These are phyloP conservation scores for Maylandia zebra DNA, from an alignment of 2,113 vertebrate genomes.

Conservation along the genomic window DNA sequence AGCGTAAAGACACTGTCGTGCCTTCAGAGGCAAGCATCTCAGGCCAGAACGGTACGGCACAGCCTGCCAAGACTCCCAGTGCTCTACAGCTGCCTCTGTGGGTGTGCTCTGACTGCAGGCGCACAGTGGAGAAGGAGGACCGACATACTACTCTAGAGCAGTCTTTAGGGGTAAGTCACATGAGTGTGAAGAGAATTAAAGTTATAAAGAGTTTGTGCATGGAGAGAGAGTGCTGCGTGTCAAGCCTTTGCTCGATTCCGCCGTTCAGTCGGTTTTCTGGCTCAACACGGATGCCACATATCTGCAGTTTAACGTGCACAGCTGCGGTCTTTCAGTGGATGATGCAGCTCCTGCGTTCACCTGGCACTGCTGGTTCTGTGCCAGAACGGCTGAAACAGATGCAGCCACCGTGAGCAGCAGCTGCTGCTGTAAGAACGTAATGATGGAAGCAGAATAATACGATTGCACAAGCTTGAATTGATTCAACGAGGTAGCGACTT, in stretches of 20 bases:
- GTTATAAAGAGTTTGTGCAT: not conserved
- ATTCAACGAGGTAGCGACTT: not conserved
- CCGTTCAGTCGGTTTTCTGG: not conserved
- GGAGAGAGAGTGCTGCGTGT: not conserved
- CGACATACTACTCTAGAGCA: conserved; percentile 79
- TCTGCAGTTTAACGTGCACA: not conserved
- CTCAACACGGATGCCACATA: not conserved
- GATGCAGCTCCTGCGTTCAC: not conserved
- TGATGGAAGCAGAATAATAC: not conserved
- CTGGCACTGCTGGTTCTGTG: not conserved
- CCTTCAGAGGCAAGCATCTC: conserved; percentile 75
- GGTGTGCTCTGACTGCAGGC: conserved; percentile 92
- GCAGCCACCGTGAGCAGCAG: not conserved
- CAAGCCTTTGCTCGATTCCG: not conserved
- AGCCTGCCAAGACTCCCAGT: conserved; percentile 78
- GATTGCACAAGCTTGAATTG: not conserved
- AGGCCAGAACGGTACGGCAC: conserved; percentile 76
- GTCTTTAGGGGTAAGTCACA: conserved; percentile 77
- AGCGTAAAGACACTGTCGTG: conserved; percentile 82
- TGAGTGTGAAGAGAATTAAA: not conserved
- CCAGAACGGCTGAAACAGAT: not conserved
- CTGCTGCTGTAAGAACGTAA: not conserved
- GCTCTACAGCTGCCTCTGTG: conserved; percentile 91
- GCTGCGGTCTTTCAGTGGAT: not conserved
- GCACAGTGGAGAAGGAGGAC: conserved; percentile 91